These are phyloP conservation scores for Zosterops pallidus DNA, from an alignment of 2,113 vertebrate genomes.

Conservation along the genomic window DNA sequence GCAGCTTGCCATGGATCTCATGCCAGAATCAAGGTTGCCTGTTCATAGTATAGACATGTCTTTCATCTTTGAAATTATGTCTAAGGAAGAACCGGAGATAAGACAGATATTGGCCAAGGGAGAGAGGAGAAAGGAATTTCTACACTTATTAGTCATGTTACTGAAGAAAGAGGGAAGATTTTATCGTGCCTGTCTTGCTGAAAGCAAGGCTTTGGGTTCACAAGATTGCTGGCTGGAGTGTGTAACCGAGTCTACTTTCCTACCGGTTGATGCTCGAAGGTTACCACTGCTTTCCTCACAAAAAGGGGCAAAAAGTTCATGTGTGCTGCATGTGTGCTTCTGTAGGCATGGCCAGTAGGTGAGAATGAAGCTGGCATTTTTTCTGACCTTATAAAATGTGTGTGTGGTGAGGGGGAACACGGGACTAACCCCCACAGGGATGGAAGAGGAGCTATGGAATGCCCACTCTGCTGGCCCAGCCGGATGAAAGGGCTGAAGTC, in stretches of 20 bases:
- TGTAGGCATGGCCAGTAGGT: not conserved
- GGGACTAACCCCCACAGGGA: not conserved
- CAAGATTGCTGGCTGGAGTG: constrained; percentile 1
- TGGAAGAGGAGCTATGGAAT: not conserved
- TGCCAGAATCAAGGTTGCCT: constrained; percentile 47
- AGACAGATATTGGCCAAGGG: constrained; percentile 33
- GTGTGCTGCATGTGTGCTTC: not conserved
- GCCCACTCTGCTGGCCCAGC: accelerated
- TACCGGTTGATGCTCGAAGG: not conserved
- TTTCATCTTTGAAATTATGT: constrained; percentile 48
- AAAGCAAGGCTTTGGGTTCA: constrained; percentile 42
- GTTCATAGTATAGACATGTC: constrained; percentile 7
- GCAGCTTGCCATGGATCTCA: not conserved
- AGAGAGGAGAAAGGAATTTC: constrained; percentile 49
- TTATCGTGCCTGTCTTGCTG: constrained; percentile 37
- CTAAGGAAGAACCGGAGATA: constrained; percentile 17
- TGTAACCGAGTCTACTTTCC: not conserved
- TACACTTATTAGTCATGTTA: constrained; percentile 54
- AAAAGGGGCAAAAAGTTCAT: not conserved
- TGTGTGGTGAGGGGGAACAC: not conserved
- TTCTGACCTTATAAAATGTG: not conserved
- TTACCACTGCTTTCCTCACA: not conserved
- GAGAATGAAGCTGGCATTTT: not conserved
- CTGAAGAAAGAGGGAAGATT: constrained; percentile 58
- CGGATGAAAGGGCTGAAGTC: not conserved